These are phyloP conservation scores for Drosophila leonis DNA, from an alignment of 2,888 invertebrate species.

Conservation along the genomic window DNA sequence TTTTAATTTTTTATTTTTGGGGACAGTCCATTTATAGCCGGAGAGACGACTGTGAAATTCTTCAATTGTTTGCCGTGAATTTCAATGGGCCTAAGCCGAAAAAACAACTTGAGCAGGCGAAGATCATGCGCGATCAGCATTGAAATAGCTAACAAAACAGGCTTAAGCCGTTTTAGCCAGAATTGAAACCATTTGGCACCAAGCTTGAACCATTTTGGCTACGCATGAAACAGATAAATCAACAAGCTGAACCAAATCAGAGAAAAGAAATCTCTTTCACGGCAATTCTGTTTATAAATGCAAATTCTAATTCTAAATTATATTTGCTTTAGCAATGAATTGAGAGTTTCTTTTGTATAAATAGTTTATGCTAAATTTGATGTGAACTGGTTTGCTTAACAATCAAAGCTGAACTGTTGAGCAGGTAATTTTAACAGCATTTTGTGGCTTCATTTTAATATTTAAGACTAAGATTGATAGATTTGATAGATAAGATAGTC, in stretches of 20 bases:
- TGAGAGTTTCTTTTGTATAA: background rate
- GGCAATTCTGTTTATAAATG: background rate
- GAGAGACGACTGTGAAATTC: conserved; percentile 24
- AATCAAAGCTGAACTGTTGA: no score
- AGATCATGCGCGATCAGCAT: conserved; percentile 10
- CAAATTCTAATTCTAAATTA: background rate
- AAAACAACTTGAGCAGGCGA: conserved; percentile 4
- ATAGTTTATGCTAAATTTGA: background rate
- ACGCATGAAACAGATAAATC: background rate
- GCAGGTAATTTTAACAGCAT: background rate
- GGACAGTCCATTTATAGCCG: conserved; percentile 50
- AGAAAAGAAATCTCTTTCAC: background rate
- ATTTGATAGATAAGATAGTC: conserved; percentile 1
- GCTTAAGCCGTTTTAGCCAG: background rate
- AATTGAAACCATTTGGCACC: background rate
- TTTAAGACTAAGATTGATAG: background rate
- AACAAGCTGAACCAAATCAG: background rate
- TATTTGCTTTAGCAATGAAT: background rate
- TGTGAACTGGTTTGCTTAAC: background rate
- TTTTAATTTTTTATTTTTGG: conserved; percentile 20
- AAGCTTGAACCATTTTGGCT: background rate
- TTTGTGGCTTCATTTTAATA: conserved; percentile 1
- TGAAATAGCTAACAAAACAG: background rate
- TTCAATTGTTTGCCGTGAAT: conserved; percentile 51
- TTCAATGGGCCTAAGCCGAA: conserved; percentile 38